These are phyloP conservation scores for Microcebus griseorufus DNA, from an alignment of 2,113 vertebrate species.

Conservation along the genomic window DNA sequence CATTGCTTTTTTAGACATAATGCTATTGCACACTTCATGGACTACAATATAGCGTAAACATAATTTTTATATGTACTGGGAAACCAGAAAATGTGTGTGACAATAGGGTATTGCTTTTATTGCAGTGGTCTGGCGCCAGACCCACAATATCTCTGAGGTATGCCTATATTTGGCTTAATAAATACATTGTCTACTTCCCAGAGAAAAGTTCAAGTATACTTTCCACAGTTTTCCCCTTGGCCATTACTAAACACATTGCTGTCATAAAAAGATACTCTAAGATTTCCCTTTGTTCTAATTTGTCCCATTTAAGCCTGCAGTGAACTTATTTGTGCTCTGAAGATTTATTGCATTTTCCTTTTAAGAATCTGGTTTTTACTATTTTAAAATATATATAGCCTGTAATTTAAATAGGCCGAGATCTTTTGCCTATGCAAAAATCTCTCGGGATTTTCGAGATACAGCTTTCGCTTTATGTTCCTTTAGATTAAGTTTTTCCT, in stretches of 20 bases:
- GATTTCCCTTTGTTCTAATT: neutral
- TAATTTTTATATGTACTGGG: neutral
- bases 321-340: conserved; percentile 11
- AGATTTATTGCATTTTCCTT: neutral
- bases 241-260: neutral
- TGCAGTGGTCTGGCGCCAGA: neutral
- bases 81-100: neutral
- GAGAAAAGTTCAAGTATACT: neutral
- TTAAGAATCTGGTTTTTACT: neutral
- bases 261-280: neutral
- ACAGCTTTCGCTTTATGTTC: neutral
- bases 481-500: neutral
- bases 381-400: neutral
- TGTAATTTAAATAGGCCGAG: conserved; percentile 5
- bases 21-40: neutral
- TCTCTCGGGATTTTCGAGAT: neutral
- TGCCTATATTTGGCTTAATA: neutral
- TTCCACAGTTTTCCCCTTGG: neutral
- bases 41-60: neutral
- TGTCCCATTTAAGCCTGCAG: neutral
- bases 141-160: neutral
- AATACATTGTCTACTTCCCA: neutral
- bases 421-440: neutral
- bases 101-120: neutral
- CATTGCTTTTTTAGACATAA: neutral